Conservation (phyloP, 2,888 invertebrate genomes). For the Parasteatoda lunata region DNA sequence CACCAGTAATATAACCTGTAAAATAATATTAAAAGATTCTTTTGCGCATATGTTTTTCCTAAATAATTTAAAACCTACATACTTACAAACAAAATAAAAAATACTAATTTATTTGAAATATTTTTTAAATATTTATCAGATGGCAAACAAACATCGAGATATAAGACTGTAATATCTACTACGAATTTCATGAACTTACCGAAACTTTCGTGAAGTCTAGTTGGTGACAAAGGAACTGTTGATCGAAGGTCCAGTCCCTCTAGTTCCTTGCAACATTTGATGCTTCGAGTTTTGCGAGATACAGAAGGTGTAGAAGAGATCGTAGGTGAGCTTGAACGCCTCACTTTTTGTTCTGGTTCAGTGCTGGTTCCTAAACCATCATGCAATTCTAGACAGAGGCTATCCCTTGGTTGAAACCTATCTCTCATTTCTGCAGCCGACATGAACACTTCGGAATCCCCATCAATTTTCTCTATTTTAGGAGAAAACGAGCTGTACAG, state of each 20-base stretch:
- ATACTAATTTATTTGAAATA: neutral
- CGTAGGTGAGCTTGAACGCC: slow-evolving; percentile 69
- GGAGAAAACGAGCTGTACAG: slow-evolving; percentile 3
- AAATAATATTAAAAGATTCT: too few species aligned
- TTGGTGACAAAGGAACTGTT: slow-evolving; percentile 70
- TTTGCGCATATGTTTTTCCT: too few species aligned
- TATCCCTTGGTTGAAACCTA: slow-evolving; percentile 1
- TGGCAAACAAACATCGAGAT: neutral
- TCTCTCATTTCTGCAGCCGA: slow-evolving; percentile 4
- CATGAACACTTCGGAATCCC: slow-evolving; percentile 39
- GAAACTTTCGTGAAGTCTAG: slow-evolving; percentile 64
- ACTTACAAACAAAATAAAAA: neutral
- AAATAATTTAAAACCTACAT: too few species aligned
- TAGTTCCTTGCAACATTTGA: slow-evolving; percentile 69
- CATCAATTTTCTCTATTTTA: neutral
- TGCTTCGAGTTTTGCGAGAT: slow-evolving; percentile 47
- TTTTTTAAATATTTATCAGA: neutral
- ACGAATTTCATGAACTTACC: slow-evolving; percentile 30
- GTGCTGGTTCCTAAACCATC: neutral
- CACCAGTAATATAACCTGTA: too few species aligned
- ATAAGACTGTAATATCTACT: too few species aligned
- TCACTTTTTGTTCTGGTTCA: slow-evolving; percentile 45
- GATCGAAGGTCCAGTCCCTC: slow-evolving; percentile 70
- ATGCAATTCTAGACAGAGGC: slow-evolving; percentile 16
- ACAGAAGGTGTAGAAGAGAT: slow-evolving; percentile 47